Evolutionary conservation across 2,113 vertebrate genomes (phyloP), one percentile per base, ranked within the genome.

Genomic region (Bostrychus sinensis): DNA sequence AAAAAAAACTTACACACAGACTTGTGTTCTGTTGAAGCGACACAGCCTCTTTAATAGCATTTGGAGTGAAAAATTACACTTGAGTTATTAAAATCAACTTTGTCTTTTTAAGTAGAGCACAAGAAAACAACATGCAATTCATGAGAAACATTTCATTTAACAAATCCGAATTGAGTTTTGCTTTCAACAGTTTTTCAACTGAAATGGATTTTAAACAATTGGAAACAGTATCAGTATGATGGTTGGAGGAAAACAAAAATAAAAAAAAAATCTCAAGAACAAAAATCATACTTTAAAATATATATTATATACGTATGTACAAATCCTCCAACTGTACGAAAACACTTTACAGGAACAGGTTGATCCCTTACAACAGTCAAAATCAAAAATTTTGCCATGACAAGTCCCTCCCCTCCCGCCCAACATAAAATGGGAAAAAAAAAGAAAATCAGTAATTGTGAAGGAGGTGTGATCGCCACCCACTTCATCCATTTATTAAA

Each of bases 31-130:
- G 70, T 72, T 82, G 81, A 89, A 89, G 84, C 87, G 85, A 90
- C 89, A 89, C 77, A 57, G 78, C 80, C 78, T 90, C 75, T 92
- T 92, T 91, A 92, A 92, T 92, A 88, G 87, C 75, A 89, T 89
- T 87, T 91, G 86, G 77, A 92, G 90, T 92, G 86, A 87, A 86
- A 91, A 92, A 90, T 81, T 90, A 93, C 91, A 93, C 72, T 87
- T 83, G 78, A 84, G 76, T 90, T 91, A 89, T 89, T 92, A 91
- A 93, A 93, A 90, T 91, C 83, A 90, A 86, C 57, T 85, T 77
- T 66, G 72, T 68, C 45, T 86, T 81, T 70, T 66, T 70, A 86
- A 79, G 84, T 86, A 81, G 81, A 88, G 87, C 86, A 93, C 90
- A 91, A 87, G 85, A 89, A 92, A 92, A 78, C 73, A 88, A 91